Evolutionary conservation across 2,797 vertebrate species (phyloP).

Genomic region (Melanotaenia nigrans): DNA sequence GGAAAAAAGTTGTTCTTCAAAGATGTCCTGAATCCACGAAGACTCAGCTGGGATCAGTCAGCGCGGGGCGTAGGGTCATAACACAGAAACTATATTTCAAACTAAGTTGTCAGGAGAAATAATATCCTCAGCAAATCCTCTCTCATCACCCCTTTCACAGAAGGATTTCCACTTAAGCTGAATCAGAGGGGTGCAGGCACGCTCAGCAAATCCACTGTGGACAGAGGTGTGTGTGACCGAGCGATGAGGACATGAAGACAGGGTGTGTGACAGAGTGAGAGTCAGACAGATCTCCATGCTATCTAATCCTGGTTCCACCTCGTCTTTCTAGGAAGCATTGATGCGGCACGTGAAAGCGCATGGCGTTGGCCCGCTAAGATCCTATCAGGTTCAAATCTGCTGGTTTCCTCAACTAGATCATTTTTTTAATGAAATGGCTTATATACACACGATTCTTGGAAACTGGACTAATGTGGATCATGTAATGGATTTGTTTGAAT

Average conservation of each 20-base stretch:
- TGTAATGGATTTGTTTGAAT: too few species aligned
- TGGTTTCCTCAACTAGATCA: too few species aligned
- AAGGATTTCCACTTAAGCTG: slow-evolving; percentile 67
- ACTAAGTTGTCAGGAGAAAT: slow-evolving; percentile 37
- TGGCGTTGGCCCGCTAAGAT: slow-evolving; percentile 55
- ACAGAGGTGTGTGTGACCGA: slow-evolving; percentile 33
- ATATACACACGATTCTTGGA: too few species aligned
- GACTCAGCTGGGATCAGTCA: slow-evolving; percentile 30
- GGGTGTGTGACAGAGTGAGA: slow-evolving; percentile 28
- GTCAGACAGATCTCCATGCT: slow-evolving; percentile 28
- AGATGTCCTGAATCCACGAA: neutral
- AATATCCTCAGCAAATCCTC: slow-evolving; percentile 59
- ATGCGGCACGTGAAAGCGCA: slow-evolving; percentile 34
- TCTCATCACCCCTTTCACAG: slow-evolving; percentile 62
- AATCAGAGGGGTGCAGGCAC: slow-evolving; percentile 37
- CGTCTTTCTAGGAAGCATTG: slow-evolving; percentile 74
- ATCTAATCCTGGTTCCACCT: slow-evolving; percentile 65
- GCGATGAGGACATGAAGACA: slow-evolving; percentile 15
- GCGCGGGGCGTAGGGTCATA: slow-evolving; percentile 33
- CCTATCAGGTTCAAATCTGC: slow-evolving; percentile 19
- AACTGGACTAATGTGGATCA: too few species aligned
- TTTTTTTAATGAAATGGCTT: too few species aligned
- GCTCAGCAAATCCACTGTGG: slow-evolving; percentile 53
- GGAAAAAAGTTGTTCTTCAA: slow-evolving; percentile 18
- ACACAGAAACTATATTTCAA: slow-evolving; percentile 24